Base-by-base conservation (phyloP, 1,140 invertebrate genomes). In the Pristionchus pacificus region DNA sequence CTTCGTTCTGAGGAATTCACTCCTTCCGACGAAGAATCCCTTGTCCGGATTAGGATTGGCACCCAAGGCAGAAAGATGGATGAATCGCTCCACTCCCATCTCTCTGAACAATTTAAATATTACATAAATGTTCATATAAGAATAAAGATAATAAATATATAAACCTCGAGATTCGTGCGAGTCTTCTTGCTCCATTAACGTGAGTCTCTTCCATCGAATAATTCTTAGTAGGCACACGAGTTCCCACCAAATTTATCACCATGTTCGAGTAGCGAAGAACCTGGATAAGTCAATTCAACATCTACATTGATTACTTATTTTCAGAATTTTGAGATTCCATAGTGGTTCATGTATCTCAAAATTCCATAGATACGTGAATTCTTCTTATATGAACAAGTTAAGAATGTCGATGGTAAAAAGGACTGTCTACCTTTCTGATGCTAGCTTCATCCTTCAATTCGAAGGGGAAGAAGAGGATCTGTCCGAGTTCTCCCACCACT, bases 191-290 rank as follows among this genome's bases (percentile, higher is more conserved):
- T 28, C 83, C 84, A 15, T 75, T 38, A 28, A 72, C 82, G 72
- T 83, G 69, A 10, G 78, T 78, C 13, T 94, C 91, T 32, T 90
- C 85, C 80, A 89, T 93, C 60, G 86, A 88, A 74, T 91, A 96
- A 83, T 94, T 94, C 29, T 88, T 91, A 0, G 95, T 98, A 85
- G 95, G 92, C 87, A 89, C 93, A 75, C 95, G 90, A 65, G 90
- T 87, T 28, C 95, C 95, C 78, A 98, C 89, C 49, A 97, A 86
- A 86, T 99, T 99, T 74, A 99, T 90, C 0, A 98, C 96, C 71
- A 98, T 91, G 87, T 98, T 97, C 0, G 95, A 98, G 86, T 98
- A 92, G 80, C 92, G 91, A 2, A 98, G 88, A 14, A 90, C 90
- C 85, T 91, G 38, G 19, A 19, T 10, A 49, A n/a, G n/a, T n/a